A percentile compares a stretch with the other conserved stretches of the same genome.
Conservation (phyloP, 2,888 invertebrate species). For the Ligdia adustata region DNA sequence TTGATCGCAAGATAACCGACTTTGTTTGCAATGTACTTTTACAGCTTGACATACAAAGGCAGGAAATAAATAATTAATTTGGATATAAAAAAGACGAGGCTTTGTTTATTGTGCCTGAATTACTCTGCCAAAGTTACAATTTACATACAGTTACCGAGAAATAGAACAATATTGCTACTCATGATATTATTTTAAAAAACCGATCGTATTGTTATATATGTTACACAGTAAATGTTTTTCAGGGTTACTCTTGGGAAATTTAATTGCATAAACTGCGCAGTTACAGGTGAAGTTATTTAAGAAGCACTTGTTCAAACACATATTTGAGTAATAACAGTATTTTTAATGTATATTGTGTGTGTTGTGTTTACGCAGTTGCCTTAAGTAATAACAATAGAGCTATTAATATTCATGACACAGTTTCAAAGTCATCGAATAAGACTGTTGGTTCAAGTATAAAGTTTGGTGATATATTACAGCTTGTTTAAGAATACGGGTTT, state of each 20-base stretch:
- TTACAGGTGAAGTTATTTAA: constrained; percentile 37
- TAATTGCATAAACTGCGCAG: constrained; percentile 44
- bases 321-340: constrained; percentile 13
- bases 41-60: constrained; percentile 27
- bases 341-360: constrained; percentile 10
- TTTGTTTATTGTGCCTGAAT: constrained; percentile 4
- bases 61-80: constrained; percentile 34
- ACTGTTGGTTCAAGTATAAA: constrained; percentile 11
- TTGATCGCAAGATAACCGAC: constrained; percentile 30
- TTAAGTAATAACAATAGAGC: constrained; percentile 44
- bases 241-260: constrained; percentile 25
- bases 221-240: constrained; percentile 6
- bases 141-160: background rate
- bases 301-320: constrained; percentile 53
- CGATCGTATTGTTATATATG: constrained; percentile 12
- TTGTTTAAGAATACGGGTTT: no score
- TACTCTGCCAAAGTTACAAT: background rate
- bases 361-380: constrained; percentile 55
- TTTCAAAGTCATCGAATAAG: constrained; percentile 40
- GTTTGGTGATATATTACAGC: no score
- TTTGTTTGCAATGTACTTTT: constrained; percentile 25
- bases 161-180: constrained; percentile 24
- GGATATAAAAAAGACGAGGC: constrained; percentile 13
- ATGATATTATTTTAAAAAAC: constrained; percentile 30
- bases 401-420: constrained; percentile 67